phyloP scores from a whole-genome alignment of 2,888 invertebrate species.

The Eurytoma californica region DNA sequence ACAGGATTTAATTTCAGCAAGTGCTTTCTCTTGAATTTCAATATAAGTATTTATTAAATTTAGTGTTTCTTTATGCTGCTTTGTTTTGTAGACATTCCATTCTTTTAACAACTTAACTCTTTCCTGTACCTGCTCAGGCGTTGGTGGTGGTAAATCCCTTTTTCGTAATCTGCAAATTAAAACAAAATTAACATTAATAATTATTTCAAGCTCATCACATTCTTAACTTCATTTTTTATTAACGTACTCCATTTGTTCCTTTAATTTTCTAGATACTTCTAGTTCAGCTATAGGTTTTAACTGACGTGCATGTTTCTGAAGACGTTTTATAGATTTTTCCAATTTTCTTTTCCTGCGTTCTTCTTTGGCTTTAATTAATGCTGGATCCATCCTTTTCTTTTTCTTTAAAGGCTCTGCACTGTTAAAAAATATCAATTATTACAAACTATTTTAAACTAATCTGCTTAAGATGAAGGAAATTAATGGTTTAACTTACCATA shows the following conservation, averaged over 20 bases:
- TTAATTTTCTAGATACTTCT: conserved; percentile 83
- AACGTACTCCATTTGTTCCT: conserved; percentile 81
- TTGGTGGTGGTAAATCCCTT: conserved; percentile 76
- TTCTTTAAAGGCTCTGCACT: conserved; percentile 94
- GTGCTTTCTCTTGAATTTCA: conserved; percentile 84
- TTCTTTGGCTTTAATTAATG: conserved; percentile 86
- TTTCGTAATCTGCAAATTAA: conserved; percentile 64
- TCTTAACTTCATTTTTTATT: neutral
- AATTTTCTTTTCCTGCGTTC: conserved; percentile 88
- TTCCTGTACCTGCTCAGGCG: conserved; percentile 80
- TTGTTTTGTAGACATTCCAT: conserved; percentile 84
- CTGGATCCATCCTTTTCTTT: conserved; percentile 90
- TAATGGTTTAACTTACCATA: conserved; percentile 68
- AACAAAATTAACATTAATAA: conserved; percentile 36
- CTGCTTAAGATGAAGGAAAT: conserved; percentile 16
- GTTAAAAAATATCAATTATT: conserved; percentile 3
- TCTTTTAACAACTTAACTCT: conserved; percentile 82
- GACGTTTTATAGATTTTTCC: conserved; percentile 89
- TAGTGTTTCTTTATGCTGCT: conserved; percentile 81
- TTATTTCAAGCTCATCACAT: neutral
- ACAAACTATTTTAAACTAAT: neutral
- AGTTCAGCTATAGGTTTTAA: conserved; percentile 93
- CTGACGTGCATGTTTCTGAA: conserved; percentile 88
- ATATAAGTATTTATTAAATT: conserved; percentile 83
- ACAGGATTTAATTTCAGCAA: conserved; percentile 86